These are phyloP conservation scores for Tineola bisselliella DNA, from an alignment of 2,888 invertebrate genomes.

Conservation along the genomic window DNA sequence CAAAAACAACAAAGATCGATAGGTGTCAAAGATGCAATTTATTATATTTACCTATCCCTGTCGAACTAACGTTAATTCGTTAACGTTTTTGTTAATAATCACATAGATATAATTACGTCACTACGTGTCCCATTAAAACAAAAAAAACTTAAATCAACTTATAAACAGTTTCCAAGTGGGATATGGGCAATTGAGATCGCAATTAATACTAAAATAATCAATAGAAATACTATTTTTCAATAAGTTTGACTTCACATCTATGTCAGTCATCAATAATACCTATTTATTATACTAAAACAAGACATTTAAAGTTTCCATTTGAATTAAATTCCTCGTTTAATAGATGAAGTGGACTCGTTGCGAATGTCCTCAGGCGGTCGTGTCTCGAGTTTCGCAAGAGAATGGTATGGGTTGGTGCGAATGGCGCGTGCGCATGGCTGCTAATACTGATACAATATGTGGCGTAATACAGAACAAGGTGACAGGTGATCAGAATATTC, in stretches of 20 bases:
- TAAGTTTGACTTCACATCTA: background rate
- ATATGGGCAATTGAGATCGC: too few species aligned
- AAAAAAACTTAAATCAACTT: too few species aligned
- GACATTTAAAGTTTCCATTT: background rate
- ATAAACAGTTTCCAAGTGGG: too few species aligned
- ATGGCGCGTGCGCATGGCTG: slow-evolving; percentile 13
- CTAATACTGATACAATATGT: background rate
- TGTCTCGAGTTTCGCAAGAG: slow-evolving; percentile 1
- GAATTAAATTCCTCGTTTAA: slow-evolving; percentile 4
- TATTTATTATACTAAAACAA: background rate
- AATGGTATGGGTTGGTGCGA: slow-evolving; percentile 7
- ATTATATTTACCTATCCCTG: too few species aligned
- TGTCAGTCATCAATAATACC: background rate
- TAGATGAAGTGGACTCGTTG: background rate
- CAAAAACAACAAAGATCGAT: too few species aligned
- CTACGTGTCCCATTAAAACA: too few species aligned
- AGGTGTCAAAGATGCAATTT: too few species aligned
- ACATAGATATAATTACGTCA: too few species aligned
- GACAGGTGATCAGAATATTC: slow-evolving; percentile 10
- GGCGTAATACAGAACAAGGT: slow-evolving; percentile 8
- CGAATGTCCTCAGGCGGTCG: background rate
- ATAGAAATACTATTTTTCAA: too few species aligned
- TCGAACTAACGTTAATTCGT: too few species aligned
- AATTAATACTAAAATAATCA: too few species aligned
- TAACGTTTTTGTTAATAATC: too few species aligned